Percentiles rank a stretch among this genome's conserved stretches.
Conservation (phyloP, 1,140 invertebrate genomes). For the Bradysia coprophila region DNA sequence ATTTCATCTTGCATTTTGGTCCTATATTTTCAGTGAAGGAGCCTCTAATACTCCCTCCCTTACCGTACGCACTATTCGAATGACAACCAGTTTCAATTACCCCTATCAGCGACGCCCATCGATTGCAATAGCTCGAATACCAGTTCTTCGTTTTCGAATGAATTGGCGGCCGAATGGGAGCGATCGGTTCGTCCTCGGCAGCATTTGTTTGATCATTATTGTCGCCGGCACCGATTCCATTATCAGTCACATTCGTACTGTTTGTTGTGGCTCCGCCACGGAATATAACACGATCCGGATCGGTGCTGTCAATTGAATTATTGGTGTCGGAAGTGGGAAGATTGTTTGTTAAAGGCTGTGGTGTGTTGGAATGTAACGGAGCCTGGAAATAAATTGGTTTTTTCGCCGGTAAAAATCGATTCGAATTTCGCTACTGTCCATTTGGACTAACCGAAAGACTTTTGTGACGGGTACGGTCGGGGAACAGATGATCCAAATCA, state of each 20-base stretch:
- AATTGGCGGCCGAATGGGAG: constrained; percentile 33
- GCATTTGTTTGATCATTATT: constrained; percentile 13
- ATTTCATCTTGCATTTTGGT: too few species aligned
- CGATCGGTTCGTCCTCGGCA: constrained; percentile 25
- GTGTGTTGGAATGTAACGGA: background rate
- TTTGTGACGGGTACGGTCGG: constrained; percentile 68
- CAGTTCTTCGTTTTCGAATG: constrained; percentile 79
- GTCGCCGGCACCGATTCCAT: too few species aligned
- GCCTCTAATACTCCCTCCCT: too few species aligned
- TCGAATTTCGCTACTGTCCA: too few species aligned
- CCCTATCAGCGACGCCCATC: constrained; percentile 80
- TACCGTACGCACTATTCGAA: too few species aligned
- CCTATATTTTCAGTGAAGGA: too few species aligned
- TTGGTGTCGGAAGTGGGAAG: background rate
- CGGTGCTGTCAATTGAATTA: background rate
- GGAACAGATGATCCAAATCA: constrained; percentile 70
- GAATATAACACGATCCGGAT: constrained; percentile 5
- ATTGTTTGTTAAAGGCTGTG: background rate
- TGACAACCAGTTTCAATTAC: constrained; percentile 32
- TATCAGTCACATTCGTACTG: constrained; percentile 11
- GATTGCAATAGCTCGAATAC: constrained; percentile 83
- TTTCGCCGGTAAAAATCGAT: too few species aligned
- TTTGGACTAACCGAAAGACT: background rate
- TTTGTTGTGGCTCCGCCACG: constrained; percentile 5
- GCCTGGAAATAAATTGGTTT: too few species aligned